Base-by-base conservation (phyloP, 2,113 vertebrate genomes). In the Catharus fuscescens region DNA sequence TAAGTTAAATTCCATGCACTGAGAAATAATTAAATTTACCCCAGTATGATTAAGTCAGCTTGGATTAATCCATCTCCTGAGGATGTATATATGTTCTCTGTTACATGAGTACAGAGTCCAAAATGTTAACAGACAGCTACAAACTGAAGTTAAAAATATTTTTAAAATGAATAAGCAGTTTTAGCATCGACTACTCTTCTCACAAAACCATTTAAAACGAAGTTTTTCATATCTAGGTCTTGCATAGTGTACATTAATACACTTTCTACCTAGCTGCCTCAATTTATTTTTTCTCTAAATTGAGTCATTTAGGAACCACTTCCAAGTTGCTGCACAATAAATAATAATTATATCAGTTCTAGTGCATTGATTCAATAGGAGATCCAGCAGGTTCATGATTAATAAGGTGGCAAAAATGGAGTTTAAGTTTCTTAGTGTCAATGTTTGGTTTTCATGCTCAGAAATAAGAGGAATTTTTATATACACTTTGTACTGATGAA, bases 41-140 rank as follows among this genome's bases (percentile, higher is more conserved):
- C 96, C 82, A 16, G 73, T 79, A 50, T 97, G 96, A 93, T 97
- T 96, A 47, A 97, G 73, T 95, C 95, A 97, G 12, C 48, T 47
- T 56, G 96, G 93, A 93, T 97, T 95, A 52, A 93, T 97, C 94
- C 14, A 86, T 76, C 48, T 76, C 72, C 78, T 92, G 96, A 26
- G 97, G 96, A 73, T 97, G 96, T 21, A 96, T 28, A 91, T 71
- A 53, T 77, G 32, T 84, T 98, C 97, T 60, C 96, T 88, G 59
- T 96, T 92, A 76, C 87, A 97, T n/a, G 73, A 16, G 21, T 91
- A 92, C 42, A 97, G 67, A 74, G 95, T 80, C 97, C 97, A 98
- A 94, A 98, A 97, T 3, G 29, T 67, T 95, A 62, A 93, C 19
- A 73, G 96, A 95, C 23, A 67, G 96, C 95, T 40, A 98, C 97